Conservation (phyloP, 1,140 invertebrate genomes). For the Euwallacea fornicatus region DNA sequence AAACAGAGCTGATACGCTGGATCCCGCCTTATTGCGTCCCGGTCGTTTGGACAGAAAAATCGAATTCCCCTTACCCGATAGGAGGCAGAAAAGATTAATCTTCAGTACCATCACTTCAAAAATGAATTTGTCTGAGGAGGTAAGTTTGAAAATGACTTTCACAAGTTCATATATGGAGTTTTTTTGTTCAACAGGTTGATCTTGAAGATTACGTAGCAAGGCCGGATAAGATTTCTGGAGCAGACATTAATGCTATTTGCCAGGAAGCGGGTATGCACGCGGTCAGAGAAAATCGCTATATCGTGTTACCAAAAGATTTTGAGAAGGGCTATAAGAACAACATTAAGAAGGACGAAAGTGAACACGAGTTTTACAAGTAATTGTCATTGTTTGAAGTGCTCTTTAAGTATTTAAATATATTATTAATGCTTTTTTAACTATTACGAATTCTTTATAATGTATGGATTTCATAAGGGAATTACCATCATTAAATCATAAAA, state of each 20-base stretch:
- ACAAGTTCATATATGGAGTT: neutral
- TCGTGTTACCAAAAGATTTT: conserved; percentile 98
- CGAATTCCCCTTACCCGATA: conserved; percentile 97
- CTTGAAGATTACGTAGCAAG: conserved; percentile 98
- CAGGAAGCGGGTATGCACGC: conserved; percentile 97
- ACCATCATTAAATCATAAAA: too few species aligned
- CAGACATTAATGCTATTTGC: conserved; percentile 99
- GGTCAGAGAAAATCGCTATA: conserved; percentile 97
- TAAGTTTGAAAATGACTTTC: conserved; percentile 27
- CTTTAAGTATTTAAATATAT: too few species aligned
- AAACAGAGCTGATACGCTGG: conserved; percentile 96
- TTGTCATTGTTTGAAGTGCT: too few species aligned
- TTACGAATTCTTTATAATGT: too few species aligned
- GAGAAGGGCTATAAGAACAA: conserved; percentile 99
- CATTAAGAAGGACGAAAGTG: conserved; percentile 98
- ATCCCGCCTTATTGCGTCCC: conserved; percentile 95
- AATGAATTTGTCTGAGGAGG: conserved; percentile 99
- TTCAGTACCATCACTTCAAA: conserved; percentile 97
- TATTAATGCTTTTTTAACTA: too few species aligned
- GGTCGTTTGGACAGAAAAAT: conserved; percentile 98
- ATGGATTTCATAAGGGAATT: too few species aligned
- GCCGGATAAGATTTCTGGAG: conserved; percentile 97
- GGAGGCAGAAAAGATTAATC: conserved; percentile 95
- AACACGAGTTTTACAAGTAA: conserved; percentile 99
- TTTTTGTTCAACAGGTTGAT: conserved; percentile 68